Percentiles rank a stretch among this genome's conserved stretches.
These are phyloP conservation scores for Drosophila ficusphila DNA, from an alignment of 1,140 invertebrate species.

Conservation along the genomic window DNA sequence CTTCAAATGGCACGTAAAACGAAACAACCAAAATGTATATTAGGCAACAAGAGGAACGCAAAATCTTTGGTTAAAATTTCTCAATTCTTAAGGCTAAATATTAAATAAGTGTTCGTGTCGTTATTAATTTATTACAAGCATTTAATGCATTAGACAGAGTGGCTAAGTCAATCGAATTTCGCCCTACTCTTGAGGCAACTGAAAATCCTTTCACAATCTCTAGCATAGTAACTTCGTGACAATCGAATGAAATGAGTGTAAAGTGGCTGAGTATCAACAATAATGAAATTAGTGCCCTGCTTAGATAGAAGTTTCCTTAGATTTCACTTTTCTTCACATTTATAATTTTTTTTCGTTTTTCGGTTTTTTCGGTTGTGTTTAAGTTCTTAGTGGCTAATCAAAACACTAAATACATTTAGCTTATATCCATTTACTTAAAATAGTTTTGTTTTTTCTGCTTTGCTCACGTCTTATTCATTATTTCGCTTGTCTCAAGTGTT, in stretches of 20 bases:
- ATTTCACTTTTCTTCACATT: slow-evolving; percentile 25
- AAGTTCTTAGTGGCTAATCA: slow-evolving; percentile 67
- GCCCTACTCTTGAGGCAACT: slow-evolving; percentile 43
- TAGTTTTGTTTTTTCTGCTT: slow-evolving; percentile 42
- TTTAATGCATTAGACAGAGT: slow-evolving; percentile 68
- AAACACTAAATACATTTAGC: slow-evolving; percentile 82
- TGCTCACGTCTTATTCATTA: slow-evolving; percentile 24
- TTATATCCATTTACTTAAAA: slow-evolving; percentile 62
- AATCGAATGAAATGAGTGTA: slow-evolving; percentile 37
- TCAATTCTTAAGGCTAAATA: slow-evolving; percentile 53
- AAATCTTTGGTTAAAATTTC: slow-evolving; percentile 70
- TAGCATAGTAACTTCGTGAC: slow-evolving; percentile 43
- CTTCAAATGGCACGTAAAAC: slow-evolving; percentile 2
- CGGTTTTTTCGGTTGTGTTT: slow-evolving; percentile 32
- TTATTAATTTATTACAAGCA: slow-evolving; percentile 62
- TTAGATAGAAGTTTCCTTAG: slow-evolving; percentile 47
- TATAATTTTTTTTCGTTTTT: slow-evolving; percentile 6
- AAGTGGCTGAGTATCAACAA: slow-evolving; percentile 29
- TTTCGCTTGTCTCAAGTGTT: slow-evolving; percentile 10
- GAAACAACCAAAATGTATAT: slow-evolving; percentile 23
- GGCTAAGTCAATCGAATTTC: slow-evolving; percentile 59
- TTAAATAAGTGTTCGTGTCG: slow-evolving; percentile 29
- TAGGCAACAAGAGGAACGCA: slow-evolving; percentile 61
- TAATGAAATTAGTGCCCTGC: slow-evolving; percentile 50
- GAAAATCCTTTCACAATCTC: slow-evolving; percentile 28